These are phyloP conservation scores for Cyanoramphus novaezelandiae DNA, from an alignment of 2,113 vertebrate species.

Conservation along the genomic window DNA sequence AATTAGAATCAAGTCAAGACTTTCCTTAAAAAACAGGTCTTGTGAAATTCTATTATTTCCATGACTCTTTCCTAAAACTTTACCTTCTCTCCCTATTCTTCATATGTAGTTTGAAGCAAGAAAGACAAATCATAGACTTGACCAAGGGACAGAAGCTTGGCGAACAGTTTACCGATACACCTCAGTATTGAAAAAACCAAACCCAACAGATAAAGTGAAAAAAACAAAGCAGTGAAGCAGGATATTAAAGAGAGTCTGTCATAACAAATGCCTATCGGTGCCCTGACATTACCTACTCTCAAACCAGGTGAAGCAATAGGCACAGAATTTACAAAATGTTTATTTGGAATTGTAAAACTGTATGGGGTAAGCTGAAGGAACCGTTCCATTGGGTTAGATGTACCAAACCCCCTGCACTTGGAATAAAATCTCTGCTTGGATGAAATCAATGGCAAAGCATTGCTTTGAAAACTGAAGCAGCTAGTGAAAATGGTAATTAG, in stretches of 20 bases:
- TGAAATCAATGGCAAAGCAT: background rate
- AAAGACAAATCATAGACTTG: background rate
- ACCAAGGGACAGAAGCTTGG: background rate
- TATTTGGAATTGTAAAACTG: background rate
- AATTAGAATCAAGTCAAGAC: background rate
- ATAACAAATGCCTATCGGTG: background rate
- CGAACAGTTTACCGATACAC: background rate
- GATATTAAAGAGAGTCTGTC: background rate
- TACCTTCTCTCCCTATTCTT: background rate
- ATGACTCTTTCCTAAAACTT: background rate
- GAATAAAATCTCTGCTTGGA: background rate
- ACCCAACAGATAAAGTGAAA: background rate
- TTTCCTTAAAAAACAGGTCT: background rate
- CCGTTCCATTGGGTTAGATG: background rate
- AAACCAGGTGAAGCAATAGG: background rate
- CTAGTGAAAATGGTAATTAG: background rate
- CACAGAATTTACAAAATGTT: background rate
- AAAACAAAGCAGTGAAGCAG: background rate
- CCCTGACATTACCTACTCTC: background rate
- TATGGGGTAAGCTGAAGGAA: background rate
- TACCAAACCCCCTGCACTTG: rapidly evolving
- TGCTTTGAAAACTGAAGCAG: background rate
- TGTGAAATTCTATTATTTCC: background rate
- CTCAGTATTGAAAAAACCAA: background rate
- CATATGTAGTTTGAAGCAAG: background rate